Conservation (phyloP, 2,888 invertebrate genomes). For the Halictus quadricinctus region DNA sequence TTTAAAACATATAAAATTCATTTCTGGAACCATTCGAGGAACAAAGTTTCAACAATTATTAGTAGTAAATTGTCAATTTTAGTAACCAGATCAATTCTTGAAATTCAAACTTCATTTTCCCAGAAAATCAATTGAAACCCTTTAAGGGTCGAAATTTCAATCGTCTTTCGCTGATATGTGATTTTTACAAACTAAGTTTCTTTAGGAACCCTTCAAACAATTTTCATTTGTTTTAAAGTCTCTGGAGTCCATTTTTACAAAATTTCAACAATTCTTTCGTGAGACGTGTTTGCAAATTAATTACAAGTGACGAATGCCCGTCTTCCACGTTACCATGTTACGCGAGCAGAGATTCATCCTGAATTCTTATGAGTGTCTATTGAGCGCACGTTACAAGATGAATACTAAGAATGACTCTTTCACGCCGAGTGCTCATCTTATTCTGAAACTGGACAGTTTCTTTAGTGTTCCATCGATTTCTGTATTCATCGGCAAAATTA, state of each 20-base stretch:
- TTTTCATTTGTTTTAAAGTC: background rate
- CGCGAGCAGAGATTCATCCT: slow-evolving; percentile 1
- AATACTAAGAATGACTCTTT: slow-evolving; percentile 20
- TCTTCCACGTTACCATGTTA: slow-evolving; percentile 4
- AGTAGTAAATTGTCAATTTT: background rate
- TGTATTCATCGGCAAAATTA: slow-evolving; percentile 24
- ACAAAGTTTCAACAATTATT: background rate
- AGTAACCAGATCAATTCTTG: background rate
- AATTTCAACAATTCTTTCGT: background rate
- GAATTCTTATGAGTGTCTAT: slow-evolving; percentile 14
- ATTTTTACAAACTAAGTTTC: background rate
- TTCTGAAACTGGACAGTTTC: slow-evolving; percentile 11
- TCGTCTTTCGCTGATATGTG: background rate
- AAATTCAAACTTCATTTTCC: no score
- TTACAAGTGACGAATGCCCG: slow-evolving; percentile 3
- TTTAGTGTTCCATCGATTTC: background rate
- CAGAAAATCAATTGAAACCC: background rate
- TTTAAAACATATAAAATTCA: background rate
- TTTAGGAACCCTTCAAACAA: background rate
- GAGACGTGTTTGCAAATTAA: background rate
- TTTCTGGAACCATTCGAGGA: background rate
- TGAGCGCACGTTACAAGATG: background rate
- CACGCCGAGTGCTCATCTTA: slow-evolving; percentile 22
- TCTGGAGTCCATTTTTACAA: background rate
- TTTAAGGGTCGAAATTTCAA: background rate